These are phyloP conservation scores for Hemibagrus wyckioides DNA, from an alignment of 2,113 vertebrate genomes.

Conservation along the genomic window DNA sequence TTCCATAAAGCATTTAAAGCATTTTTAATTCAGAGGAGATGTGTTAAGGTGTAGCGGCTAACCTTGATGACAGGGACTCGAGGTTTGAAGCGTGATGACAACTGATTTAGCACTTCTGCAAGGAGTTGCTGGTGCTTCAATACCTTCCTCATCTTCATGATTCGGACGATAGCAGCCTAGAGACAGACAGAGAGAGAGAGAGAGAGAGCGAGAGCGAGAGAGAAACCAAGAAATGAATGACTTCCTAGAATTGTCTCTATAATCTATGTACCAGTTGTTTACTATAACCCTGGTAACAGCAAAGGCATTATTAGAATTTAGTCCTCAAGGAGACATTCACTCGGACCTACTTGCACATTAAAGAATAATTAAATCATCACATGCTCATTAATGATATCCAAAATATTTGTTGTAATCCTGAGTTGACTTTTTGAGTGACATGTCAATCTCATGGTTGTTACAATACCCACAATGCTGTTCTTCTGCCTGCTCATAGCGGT, in stretches of 20 bases:
- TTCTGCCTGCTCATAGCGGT: too few relatives aligned
- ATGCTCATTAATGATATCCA: neutral
- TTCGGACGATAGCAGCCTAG: constrained; percentile 95
- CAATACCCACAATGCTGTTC: too few relatives aligned
- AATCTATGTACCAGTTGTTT: neutral
- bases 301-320: neutral
- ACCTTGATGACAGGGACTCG: constrained; percentile 98
- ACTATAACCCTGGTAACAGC: neutral
- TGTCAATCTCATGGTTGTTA: too few relatives aligned
- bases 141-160: constrained; percentile 99
- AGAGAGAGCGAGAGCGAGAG: neutral
- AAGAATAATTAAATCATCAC: neutral
- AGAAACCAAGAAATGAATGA: neutral
- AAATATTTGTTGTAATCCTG: neutral
- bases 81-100: constrained; percentile 97
- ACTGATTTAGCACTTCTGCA: constrained; percentile 95
- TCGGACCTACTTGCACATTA: neutral
- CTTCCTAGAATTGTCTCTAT: neutral
- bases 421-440: too few relatives aligned
- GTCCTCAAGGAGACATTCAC: neutral
- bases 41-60: neutral
- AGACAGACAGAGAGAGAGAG: neutral
- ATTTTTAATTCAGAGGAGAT: neutral
- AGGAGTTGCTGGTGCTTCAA: constrained; percentile 98
- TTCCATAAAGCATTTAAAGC: too few relatives aligned